Evolutionary conservation across 2,888 invertebrate species (phyloP).

Genomic region (Thysanoteuthis rhombus): DNA sequence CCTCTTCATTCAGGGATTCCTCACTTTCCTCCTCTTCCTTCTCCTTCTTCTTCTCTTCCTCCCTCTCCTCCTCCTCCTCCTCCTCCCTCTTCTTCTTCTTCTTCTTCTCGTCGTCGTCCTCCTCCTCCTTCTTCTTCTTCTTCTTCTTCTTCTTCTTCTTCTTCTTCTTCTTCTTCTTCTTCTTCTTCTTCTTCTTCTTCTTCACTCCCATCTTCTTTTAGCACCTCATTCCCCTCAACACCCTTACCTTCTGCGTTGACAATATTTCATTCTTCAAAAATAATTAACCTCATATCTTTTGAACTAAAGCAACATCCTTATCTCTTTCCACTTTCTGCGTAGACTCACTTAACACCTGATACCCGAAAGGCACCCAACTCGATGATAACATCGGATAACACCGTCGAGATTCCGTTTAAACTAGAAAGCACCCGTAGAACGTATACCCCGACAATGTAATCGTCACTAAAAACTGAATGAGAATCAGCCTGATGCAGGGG

Average conservation of each 20-base stretch:
- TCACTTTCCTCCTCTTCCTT: conserved; percentile 31
- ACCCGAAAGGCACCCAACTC: no score
- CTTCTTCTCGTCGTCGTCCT: conserved; percentile 28
- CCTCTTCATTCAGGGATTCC: background rate
- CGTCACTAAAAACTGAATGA: no score
- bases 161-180: conserved; percentile 23
- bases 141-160: conserved; percentile 1
- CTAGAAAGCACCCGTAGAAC: no score
- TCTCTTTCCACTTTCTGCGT: no score
- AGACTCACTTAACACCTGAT: no score
- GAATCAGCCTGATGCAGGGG: no score
- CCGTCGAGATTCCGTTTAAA: no score
- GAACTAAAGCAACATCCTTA: no score
- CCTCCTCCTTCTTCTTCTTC: conserved; percentile 19
- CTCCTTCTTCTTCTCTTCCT: conserved; percentile 33
- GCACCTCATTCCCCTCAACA: background rate
- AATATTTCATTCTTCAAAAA: no score
- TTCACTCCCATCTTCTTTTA: background rate
- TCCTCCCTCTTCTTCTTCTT: conserved; percentile 30
- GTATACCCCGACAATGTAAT: no score
- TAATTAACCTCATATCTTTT: no score
- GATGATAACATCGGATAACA: no score
- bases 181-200: background rate
- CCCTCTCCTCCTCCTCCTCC: conserved; percentile 32
- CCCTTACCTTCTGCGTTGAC: background rate